phyloP scores from a whole-genome alignment of 2,888 invertebrate genomes.

The Lasioglossum marginatum region DNA sequence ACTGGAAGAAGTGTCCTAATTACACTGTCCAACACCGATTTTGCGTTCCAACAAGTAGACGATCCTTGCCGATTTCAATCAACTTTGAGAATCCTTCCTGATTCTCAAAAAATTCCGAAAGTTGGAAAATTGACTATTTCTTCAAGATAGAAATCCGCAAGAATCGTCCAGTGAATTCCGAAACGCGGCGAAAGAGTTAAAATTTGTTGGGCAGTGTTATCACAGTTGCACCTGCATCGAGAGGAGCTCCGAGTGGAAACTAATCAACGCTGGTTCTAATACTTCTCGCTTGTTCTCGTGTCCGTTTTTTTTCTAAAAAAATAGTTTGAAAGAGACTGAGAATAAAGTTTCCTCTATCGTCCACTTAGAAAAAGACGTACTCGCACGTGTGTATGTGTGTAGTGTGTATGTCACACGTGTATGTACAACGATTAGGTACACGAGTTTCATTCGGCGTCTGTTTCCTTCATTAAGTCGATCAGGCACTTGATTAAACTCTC shows the following conservation, averaged over 20 bases:
- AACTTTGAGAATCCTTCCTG: not conserved
- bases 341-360: conserved; percentile 20
- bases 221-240: conserved; percentile 55
- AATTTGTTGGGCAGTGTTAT: conserved; percentile 31
- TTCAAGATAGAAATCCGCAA: no score
- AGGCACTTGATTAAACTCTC: conserved; percentile 68
- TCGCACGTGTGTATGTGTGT: not conserved
- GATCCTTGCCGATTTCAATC: not conserved
- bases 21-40: conserved; percentile 20
- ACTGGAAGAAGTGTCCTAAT: conserved; percentile 48
- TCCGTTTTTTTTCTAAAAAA: conserved; percentile 26
- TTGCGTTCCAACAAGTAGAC: not conserved
- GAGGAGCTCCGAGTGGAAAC: conserved; percentile 1
- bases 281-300: not conserved
- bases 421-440: not conserved
- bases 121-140: not conserved
- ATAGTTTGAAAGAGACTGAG: conserved; percentile 23
- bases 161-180: not conserved
- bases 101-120: no score
- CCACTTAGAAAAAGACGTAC: not conserved
- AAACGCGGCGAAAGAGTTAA: not conserved
- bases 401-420: not conserved
- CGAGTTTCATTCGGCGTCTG: not conserved
- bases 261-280: conserved; percentile 21
- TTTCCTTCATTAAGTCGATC: not conserved